These are phyloP conservation scores for Xiphophorus couchianus DNA, from an alignment of 2,113 vertebrate species.

Conservation along the genomic window DNA sequence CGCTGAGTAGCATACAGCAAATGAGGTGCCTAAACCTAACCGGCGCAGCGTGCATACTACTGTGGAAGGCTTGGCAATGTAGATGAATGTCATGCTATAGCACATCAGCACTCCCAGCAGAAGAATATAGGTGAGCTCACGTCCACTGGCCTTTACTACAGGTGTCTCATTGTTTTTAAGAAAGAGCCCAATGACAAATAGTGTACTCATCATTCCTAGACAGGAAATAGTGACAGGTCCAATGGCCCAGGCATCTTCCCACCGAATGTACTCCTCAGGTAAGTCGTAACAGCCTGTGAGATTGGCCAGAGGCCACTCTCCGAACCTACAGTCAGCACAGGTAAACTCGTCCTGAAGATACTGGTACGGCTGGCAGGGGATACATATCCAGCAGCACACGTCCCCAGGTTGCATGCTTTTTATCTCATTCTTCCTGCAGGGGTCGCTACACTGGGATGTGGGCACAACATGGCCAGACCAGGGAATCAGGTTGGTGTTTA, in stretches of 20 bases:
- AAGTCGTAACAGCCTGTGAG: constrained; percentile 93
- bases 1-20: constrained; percentile 95
- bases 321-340: constrained; percentile 93
- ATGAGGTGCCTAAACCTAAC: constrained; percentile 92
- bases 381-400: constrained; percentile 98
- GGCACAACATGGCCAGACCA: constrained; percentile 85
- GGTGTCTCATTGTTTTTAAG: constrained; percentile 92
- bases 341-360: constrained; percentile 93
- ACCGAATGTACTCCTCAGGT: constrained; percentile 96
- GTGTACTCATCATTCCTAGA: constrained; percentile 91
- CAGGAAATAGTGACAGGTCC: constrained; percentile 95
- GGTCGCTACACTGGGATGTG: constrained; percentile 95
- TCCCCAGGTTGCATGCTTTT: constrained; percentile 98
- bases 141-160: constrained; percentile 94
- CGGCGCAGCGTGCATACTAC: constrained; percentile 91
- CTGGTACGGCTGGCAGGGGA: constrained; percentile 93
- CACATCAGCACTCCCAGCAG: constrained; percentile 94
- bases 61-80: constrained; percentile 93
- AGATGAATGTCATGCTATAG: constrained; percentile 97
- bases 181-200: constrained; percentile 91
- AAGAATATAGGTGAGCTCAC: constrained; percentile 98
- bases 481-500: constrained; percentile 89
- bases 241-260: constrained; percentile 95
- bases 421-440: constrained; percentile 94
- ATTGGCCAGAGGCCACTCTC: constrained; percentile 93